Evolutionary conservation across 1,140 invertebrate genomes (phyloP).

Genomic region (Musca domestica): DNA sequence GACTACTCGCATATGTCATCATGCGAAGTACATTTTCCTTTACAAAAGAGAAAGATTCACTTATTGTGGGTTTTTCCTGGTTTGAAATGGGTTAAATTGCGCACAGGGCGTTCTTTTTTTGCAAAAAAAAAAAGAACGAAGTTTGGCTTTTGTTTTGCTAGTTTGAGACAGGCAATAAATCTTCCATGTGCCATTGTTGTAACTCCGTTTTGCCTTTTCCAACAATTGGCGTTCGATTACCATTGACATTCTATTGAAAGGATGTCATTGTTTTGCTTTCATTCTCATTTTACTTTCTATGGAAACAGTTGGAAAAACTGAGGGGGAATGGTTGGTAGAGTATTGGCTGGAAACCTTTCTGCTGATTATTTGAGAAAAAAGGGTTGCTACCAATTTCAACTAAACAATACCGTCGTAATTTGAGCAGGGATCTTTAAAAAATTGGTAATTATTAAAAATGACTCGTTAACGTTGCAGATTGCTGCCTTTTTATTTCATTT

Average conservation of each 20-base stretch:
- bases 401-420: too few species aligned
- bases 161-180: slow-evolving; percentile 10
- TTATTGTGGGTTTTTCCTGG: slow-evolving; percentile 7
- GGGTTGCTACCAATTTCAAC: not conserved
- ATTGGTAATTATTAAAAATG: too few species aligned
- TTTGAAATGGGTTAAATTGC: slow-evolving; percentile 20
- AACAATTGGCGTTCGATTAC: slow-evolving; percentile 15
- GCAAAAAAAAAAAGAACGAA: too few species aligned
- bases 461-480: too few species aligned
- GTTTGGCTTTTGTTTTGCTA: not conserved
- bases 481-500: too few species aligned
- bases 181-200: slow-evolving; percentile 7
- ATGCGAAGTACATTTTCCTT: not conserved
- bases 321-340: not conserved
- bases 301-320: too few species aligned
- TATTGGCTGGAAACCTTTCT: not conserved
- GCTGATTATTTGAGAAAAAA: not conserved
- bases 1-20: not conserved
- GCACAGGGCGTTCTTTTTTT: not conserved
- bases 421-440: too few species aligned
- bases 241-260: slow-evolving; percentile 11
- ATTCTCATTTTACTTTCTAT: too few species aligned
- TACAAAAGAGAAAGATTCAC: not conserved
- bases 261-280: not conserved
- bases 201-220: not conserved